A percentile compares a stretch with the other conserved stretches of the same genome.
These are phyloP conservation scores for Chloropsis cyanopogon DNA, from an alignment of 2,113 vertebrate species.

Conservation along the genomic window DNA sequence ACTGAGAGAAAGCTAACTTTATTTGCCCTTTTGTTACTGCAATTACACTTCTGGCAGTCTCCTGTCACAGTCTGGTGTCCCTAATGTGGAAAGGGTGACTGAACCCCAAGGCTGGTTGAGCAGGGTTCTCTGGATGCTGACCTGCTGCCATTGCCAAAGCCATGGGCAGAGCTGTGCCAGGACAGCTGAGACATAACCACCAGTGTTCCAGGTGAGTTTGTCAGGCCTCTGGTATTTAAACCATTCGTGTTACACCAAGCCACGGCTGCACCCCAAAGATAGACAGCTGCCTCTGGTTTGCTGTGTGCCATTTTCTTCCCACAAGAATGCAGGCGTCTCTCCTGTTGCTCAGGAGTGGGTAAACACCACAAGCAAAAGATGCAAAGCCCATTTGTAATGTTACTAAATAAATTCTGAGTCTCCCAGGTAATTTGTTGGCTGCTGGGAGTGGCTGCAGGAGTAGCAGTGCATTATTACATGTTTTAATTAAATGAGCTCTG, in stretches of 20 bases:
- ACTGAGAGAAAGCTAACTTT: not conserved
- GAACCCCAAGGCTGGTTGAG: not conserved
- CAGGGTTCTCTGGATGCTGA: not conserved
- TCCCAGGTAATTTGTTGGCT: rapidly evolving
- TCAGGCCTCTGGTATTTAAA: not conserved
- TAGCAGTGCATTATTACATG: not conserved
- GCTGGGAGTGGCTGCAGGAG: not conserved
- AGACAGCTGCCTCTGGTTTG: not conserved
- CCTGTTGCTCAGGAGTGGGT: not conserved
- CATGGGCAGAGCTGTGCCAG: not conserved
- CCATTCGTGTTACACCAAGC: not conserved
- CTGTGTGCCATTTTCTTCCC: not conserved
- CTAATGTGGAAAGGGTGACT: not conserved
- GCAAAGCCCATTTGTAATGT: not conserved
- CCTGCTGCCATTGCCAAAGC: not conserved
- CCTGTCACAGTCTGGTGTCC: not conserved
- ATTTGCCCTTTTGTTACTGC: not conserved
- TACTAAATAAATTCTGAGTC: not conserved
- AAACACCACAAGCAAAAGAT: not conserved
- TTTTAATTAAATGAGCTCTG: not conserved
- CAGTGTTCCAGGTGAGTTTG: not conserved
- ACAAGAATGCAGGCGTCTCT: not conserved
- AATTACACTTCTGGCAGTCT: not conserved
- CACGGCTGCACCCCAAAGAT: not conserved
- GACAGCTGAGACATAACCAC: not conserved